Base-by-base conservation (phyloP, 1,140 invertebrate genomes). In the Belonocnema kinseyi region DNA sequence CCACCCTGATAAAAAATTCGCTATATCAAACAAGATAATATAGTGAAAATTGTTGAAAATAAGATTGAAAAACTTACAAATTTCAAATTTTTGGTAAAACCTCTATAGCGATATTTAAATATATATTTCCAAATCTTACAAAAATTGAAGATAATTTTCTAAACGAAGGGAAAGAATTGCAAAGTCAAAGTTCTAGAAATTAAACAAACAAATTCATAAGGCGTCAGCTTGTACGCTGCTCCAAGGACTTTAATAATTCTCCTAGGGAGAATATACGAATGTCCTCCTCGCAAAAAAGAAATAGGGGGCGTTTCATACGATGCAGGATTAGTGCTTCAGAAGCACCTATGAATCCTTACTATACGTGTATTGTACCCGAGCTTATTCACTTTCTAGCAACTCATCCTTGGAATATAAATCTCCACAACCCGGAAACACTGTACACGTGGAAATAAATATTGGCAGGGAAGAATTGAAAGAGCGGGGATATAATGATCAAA, bases 301-400 rank as follows among this genome's bases (percentile, higher is more conserved):
- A 66, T 40, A 40, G 61, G 14, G 61, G 61, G 61, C 61, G 61
- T 16, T 16, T 8, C 14, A 66, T 26, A 40, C 16, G 7, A 66
- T 40, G 33, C 6, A 16, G 26, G 61, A 66, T 66, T 66, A 66
- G 61, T 66, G 33, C 61, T 66, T 66, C 61, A 33, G 61, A 40
- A 66, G 61, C 61, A 40, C 61, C 61, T 16, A 33, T 66, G 26
- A 66, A 66, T 66, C 26, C 21, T 66, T 66, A 40, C 26, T 33
- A 5, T 33, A 33, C 16, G 13, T 8, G 7, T 33, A 56, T 11
- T 56, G 21, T 56, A 7, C 40, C 2, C 40, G 10, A 19, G 21
- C 21, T 66, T 1, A 66, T 66, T 66, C 61, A 66, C 46, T 40
- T 66, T 66, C 26, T 21, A 66, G 61, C 61, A 66, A 66, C 61